phyloP scores from a whole-genome alignment of 2,113 vertebrate species.

The Forbesichthys agassizii region DNA sequence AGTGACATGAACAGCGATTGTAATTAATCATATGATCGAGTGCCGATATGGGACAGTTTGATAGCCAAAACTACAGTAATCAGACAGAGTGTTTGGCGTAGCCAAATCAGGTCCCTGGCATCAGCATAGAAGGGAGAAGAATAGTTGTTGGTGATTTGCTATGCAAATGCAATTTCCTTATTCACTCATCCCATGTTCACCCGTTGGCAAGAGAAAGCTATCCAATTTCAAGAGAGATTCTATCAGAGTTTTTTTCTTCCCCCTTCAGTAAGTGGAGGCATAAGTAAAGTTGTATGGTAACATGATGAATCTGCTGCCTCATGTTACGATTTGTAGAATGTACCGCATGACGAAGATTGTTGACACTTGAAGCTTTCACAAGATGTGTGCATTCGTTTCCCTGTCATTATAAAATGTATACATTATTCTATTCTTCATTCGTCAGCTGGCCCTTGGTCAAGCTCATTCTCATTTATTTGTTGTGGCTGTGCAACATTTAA shows the following conservation, averaged over 20 bases:
- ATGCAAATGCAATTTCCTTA: slow-evolving; percentile 68
- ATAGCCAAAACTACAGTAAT: not conserved
- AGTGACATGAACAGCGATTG: too few species aligned
- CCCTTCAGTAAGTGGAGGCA: slow-evolving; percentile 33
- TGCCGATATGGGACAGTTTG: not conserved
- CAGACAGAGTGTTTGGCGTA: slow-evolving; percentile 9
- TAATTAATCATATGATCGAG: not conserved
- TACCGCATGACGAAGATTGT: not conserved
- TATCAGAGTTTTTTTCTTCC: slow-evolving; percentile 10
- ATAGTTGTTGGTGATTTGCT: slow-evolving; percentile 44
- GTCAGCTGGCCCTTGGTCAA: too few species aligned
- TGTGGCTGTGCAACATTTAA: too few species aligned
- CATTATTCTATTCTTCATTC: too few species aligned
- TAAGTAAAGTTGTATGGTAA: not conserved
- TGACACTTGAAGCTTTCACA: not conserved
- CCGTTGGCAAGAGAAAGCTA: slow-evolving; percentile 36
- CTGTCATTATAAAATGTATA: too few species aligned
- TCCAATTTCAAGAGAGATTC: slow-evolving; percentile 45
- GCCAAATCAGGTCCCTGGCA: slow-evolving; percentile 34
- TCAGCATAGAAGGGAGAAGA: slow-evolving; percentile 30
- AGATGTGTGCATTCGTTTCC: too few species aligned
- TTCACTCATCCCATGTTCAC: slow-evolving; percentile 46
- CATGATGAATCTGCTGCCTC: slow-evolving; percentile 31
- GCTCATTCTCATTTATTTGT: too few species aligned
- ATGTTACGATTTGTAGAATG: slow-evolving; percentile 1